These are phyloP conservation scores for Elgaria multicarinata DNA, from an alignment of 2,113 vertebrate genomes.

Conservation along the genomic window DNA sequence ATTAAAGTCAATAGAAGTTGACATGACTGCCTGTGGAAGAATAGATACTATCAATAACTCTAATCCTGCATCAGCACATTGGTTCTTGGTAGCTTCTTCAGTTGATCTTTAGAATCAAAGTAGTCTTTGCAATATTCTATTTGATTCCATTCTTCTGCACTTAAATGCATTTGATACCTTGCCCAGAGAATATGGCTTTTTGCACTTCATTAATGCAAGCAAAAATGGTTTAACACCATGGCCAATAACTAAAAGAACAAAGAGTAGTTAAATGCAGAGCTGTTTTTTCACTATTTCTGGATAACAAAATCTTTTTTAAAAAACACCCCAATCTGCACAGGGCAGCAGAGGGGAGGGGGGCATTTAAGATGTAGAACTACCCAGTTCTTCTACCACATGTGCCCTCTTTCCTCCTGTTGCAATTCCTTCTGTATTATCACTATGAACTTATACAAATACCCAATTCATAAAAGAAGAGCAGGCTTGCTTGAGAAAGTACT, in stretches of 20 bases:
- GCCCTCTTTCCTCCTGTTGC: neutral
- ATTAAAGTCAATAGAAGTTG: neutral
- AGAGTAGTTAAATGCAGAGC: neutral
- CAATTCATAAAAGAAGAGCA: neutral
- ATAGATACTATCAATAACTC: neutral
- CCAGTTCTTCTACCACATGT: neutral
- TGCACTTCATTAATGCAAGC: neutral
- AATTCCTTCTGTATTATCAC: neutral
- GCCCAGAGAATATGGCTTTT: neutral
- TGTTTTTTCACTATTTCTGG: neutral
- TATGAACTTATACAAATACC: neutral
- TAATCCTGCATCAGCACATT: neutral
- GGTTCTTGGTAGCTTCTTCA: neutral
- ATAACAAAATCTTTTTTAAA: neutral
- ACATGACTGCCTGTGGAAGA: neutral
- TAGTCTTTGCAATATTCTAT: neutral
- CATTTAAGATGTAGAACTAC: neutral
- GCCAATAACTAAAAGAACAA: neutral
- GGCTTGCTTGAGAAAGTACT: neutral
- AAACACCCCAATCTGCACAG: too few relatives aligned
- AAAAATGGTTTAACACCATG: neutral
- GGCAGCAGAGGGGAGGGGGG: too few relatives aligned
- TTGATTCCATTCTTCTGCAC: conserved; percentile 4
- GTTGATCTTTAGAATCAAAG: neutral
- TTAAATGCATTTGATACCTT: conserved; percentile 8